These are phyloP conservation scores for Aphaenogaster floridana DNA, from an alignment of 1,140 invertebrate genomes.

Conservation along the genomic window DNA sequence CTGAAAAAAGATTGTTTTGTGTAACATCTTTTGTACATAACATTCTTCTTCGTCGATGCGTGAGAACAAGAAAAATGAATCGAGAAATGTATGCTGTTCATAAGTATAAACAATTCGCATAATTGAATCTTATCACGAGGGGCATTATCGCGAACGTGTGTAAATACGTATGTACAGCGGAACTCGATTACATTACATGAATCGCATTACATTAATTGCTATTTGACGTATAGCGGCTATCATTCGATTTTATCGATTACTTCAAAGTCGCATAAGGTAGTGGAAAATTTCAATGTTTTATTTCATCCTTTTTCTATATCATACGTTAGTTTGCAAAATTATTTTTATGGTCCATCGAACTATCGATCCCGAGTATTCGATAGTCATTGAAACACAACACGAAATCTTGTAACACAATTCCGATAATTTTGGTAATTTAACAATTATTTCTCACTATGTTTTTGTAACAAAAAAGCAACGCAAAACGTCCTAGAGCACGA, in stretches of 20 bases:
- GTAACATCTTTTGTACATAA: background rate
- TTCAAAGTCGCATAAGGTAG: background rate
- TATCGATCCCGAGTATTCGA: background rate
- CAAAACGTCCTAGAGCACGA: background rate
- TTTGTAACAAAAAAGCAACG: background rate
- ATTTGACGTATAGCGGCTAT: background rate
- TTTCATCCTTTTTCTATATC: background rate
- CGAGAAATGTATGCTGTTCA: background rate
- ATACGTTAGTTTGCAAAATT: background rate
- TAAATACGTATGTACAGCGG: background rate
- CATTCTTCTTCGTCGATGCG: background rate
- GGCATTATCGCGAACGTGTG: slow-evolving; percentile 8
- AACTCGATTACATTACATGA: slow-evolving; percentile 41
- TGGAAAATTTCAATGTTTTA: background rate
- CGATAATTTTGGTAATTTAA: background rate
- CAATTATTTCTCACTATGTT: background rate
- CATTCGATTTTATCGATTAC: slow-evolving; percentile 23
- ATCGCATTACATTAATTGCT: slow-evolving; percentile 47
- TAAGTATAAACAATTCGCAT: slow-evolving; percentile 6
- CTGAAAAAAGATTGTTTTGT: background rate
- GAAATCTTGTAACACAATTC: background rate
- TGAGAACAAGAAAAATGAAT: background rate
- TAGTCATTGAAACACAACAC: background rate
- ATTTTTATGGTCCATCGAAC: background rate
- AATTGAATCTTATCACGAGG: slow-evolving; percentile 31